phyloP scores from a whole-genome alignment of 2,113 vertebrate genomes.

The Erythrocercus mccallii region DNA sequence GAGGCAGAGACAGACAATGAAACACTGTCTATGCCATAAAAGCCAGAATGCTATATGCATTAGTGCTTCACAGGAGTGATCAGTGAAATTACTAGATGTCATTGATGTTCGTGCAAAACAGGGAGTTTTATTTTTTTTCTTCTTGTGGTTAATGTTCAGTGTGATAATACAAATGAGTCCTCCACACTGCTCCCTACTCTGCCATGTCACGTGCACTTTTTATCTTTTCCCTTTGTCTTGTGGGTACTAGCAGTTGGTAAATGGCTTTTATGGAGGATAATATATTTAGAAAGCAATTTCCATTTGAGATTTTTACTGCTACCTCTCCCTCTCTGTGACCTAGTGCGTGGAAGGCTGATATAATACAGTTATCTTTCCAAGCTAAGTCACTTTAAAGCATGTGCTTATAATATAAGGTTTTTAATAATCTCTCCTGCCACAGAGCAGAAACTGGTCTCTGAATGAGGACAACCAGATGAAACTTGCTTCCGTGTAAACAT shows the following conservation, averaged over 20 bases:
- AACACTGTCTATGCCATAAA: constrained; percentile 19
- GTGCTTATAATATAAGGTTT: constrained; percentile 61
- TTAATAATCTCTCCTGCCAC: constrained; percentile 71
- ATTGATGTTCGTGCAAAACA: constrained; percentile 72
- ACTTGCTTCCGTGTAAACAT: constrained; percentile 62
- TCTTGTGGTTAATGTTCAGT: constrained; percentile 73
- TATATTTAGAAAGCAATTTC: constrained; percentile 71
- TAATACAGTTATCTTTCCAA: constrained; percentile 66
- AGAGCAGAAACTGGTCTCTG: constrained; percentile 62
- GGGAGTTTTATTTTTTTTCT: constrained; percentile 67
- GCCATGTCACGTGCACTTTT: constrained; percentile 32
- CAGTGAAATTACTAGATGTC: constrained; percentile 66
- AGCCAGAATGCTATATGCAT: neutral
- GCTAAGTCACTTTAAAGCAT: constrained; percentile 62
- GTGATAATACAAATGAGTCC: constrained; percentile 67
- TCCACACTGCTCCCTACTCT: neutral
- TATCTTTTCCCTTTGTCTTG: constrained; percentile 58
- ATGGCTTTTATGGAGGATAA: constrained; percentile 67
- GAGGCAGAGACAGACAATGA: neutral
- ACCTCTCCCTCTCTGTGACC: constrained; percentile 43
- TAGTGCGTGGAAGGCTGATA: constrained; percentile 57
- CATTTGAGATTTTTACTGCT: constrained; percentile 63
- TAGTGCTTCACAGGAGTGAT: constrained; percentile 49
- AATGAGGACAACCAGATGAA: constrained; percentile 66
- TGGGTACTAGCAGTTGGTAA: constrained; percentile 66